Evolutionary conservation across 2,888 invertebrate species (phyloP), one percentile per base, ranked within the genome.

Genomic region (Leuctra nigra): DNA sequence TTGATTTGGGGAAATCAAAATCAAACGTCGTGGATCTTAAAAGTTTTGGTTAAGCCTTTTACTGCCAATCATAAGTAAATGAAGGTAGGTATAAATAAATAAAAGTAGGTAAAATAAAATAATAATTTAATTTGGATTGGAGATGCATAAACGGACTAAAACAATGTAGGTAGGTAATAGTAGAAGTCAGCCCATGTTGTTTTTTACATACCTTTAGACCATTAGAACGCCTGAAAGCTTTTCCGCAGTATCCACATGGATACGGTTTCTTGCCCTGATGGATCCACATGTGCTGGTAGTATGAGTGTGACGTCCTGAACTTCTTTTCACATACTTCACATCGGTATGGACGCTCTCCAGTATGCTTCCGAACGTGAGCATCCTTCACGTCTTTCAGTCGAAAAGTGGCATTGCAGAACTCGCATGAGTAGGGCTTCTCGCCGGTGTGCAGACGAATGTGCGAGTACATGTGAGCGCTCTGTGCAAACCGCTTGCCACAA

Each of bases 251-350:
- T 57, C 80, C 77, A 64, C 82, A 82, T 48, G 79, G 81, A 63
- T 82, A 82, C 56, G 82, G 74, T 35, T 59, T 61, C 39, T 61
- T 61, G 9, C 59, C 61, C 41, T 80, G 79, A 67, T 82, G 82
- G 63, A 82, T 82, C 61, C 82, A 72, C 68, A 81, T 77, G 64
- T 82, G 82, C 56, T 82, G 82, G 80, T 81, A 81, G 63, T 82
- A 71, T 65, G 82, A 82, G 53, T 81, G 81, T 0, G 81, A 81
- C 66, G 82, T 82, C 0, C 82, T 67, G 54, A 69, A 69, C 53
- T 68, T 68, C 47, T 69, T 69, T 11, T 68, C 69, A 50, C 69
- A 69, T 3, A 69, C 68, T 29, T 68, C 68, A 22, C 69, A 69
- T 23, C 67, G 66, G 23, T 67, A 69, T 4, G 69, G 69, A 9